Evolutionary conservation across 2,888 invertebrate species (phyloP), one percentile per base, ranked within the genome.

Genomic region (Disparrhopalites patrizii): DNA sequence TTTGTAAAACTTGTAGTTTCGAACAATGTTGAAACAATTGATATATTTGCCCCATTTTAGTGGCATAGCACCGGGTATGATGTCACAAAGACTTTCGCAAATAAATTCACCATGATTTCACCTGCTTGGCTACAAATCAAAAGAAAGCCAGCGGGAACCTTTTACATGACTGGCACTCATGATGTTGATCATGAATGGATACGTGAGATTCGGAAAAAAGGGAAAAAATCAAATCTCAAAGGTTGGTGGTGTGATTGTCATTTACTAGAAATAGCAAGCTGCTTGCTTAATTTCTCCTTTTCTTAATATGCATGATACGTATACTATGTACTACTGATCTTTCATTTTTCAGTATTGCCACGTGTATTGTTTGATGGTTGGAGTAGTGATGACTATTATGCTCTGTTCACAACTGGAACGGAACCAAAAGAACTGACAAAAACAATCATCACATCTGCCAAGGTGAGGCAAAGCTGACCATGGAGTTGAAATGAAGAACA

Each of bases 11-110:
- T 36, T 13, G 15, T 10, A 36, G 36, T 8, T 36, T 36, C 13
- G 36, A 8, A 36, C 36, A 36, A 13, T n/a, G n/a, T 36, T 36
- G 8, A 50, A 50, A 7, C 10, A 8, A 50, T 15, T 50, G 50
- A 50, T 50, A 8, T 15, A 61, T 66, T 33, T 70, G 60, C 70
- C 74, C 25, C 50, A 74, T 83, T 82, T 70, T 78, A 96, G 94
- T 97, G 97, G 97, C 96, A 97, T 78, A 87, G 84, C 71, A 91
- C 90, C 81, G 97, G 97, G 0, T 93, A 95, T 80, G 91, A 94
- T 79, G 85, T 95, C 56, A 92, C 95, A 0, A 94, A 94, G 80
- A 85, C 83, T 63, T 95, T 95, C 83, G 89, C 86, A 10, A 85
- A 87, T 50, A 97, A 97, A 80, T 91, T 97, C 76, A 87, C 90